These are phyloP conservation scores for Sebastes melanostomus DNA, from an alignment of 2,797 vertebrate species.

Conservation along the genomic window DNA sequence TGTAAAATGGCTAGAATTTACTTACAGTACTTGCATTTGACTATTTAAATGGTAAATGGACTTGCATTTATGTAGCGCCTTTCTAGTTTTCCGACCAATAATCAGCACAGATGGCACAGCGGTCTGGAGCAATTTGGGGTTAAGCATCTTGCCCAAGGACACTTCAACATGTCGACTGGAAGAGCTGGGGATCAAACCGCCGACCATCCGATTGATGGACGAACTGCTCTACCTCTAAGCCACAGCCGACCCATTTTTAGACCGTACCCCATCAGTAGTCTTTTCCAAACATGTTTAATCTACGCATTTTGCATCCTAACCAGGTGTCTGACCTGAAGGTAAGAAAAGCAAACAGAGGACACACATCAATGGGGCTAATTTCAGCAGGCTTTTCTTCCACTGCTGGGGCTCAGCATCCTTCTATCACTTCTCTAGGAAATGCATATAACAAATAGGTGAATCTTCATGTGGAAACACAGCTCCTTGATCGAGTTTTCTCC, in stretches of 20 bases:
- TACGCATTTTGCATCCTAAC: not conserved
- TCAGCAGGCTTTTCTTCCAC: not conserved
- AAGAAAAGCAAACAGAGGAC: not conserved
- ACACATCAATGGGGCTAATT: not conserved
- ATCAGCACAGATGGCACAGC: too few species aligned
- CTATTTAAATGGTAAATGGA: too few species aligned
- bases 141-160: not conserved
- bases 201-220: not conserved
- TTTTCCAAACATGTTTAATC: not conserved
- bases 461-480: constrained; percentile 12
- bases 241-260: not conserved
- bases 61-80: too few species aligned
- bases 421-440: not conserved
- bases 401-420: not conserved
- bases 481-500: constrained; percentile 17
- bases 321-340: not conserved
- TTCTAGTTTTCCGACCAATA: too few species aligned
- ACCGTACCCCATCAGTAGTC: not conserved
- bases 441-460: not conserved
- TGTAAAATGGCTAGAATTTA: too few species aligned
- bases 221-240: not conserved
- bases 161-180: not conserved
- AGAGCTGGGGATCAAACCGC: not conserved
- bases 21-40: too few species aligned
- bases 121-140: accelerated